A percentile compares a stretch with the other conserved stretches of the same genome.
Evolutionary conservation across 2,888 invertebrate species (phyloP).

Genomic region (Alentia gelatinosa): DNA sequence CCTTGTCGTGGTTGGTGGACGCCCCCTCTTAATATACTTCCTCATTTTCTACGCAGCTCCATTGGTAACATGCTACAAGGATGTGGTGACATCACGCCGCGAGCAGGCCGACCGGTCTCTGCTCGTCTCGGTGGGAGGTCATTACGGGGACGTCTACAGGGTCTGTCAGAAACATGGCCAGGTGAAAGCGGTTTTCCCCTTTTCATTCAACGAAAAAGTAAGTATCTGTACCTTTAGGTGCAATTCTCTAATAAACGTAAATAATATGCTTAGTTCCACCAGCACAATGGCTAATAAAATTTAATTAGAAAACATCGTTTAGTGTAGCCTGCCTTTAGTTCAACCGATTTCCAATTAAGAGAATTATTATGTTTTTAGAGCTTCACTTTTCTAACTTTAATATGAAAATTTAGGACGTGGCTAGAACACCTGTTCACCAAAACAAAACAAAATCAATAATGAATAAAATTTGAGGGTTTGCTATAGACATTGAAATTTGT

Average conservation of each 20-base stretch:
- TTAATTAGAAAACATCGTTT: no score
- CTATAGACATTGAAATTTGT: no score
- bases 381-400: neutral
- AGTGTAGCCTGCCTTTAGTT: no score
- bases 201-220: constrained; percentile 29
- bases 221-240: neutral
- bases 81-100: neutral
- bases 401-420: no score
- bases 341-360: neutral
- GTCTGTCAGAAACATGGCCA: neutral
- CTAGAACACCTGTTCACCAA: no score
- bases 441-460: no score
- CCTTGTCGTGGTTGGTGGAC: no score
- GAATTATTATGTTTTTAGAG: neutral
- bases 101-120: constrained; percentile 19
- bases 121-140: neutral
- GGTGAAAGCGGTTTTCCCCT: neutral
- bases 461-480: no score
- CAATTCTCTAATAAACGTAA: neutral
- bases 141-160: neutral
- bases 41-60: no score
- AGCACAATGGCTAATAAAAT: neutral
- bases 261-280: neutral
- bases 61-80: neutral
- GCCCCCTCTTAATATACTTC: no score